phyloP scores from a whole-genome alignment of 2,113 vertebrate species.

The Piaya cayana region DNA sequence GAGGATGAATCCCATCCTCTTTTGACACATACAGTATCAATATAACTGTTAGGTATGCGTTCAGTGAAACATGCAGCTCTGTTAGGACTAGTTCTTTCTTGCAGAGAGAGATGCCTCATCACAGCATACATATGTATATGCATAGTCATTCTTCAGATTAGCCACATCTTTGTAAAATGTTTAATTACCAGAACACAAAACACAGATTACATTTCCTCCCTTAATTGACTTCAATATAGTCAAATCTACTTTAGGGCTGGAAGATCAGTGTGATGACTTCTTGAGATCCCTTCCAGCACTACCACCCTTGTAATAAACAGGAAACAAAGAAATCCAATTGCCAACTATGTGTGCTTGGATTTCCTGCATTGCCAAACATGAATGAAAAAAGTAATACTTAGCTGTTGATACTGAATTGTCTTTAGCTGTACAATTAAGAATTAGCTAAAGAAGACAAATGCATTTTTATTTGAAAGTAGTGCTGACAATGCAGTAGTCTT shows the following conservation, averaged over 20 bases:
- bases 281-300: background rate
- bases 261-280: slow-evolving; percentile 46
- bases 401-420: background rate
- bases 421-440: background rate
- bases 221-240: slow-evolving; percentile 58
- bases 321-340: slow-evolving; percentile 26
- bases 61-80: slow-evolving; percentile 16
- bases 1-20: slow-evolving; percentile 46
- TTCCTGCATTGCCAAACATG: background rate
- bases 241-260: slow-evolving; percentile 10
- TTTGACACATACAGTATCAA: slow-evolving; percentile 48
- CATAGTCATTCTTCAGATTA: slow-evolving; percentile 62
- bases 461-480: background rate
- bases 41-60: slow-evolving; percentile 31
- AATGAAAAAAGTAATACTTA: slow-evolving; percentile 7
- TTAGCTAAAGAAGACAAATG: background rate
- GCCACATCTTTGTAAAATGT: slow-evolving; percentile 54
- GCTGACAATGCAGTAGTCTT: background rate
- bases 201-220: slow-evolving; percentile 41
- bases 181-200: slow-evolving; percentile 64
- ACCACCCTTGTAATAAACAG: slow-evolving; percentile 23
- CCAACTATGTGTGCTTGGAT: background rate
- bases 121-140: slow-evolving; percentile 30
- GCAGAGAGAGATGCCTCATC: slow-evolving; percentile 25
- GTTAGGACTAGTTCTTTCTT: slow-evolving; percentile 3